Conservation (phyloP, 2,113 vertebrate genomes). For the Notothenia rossii region DNA sequence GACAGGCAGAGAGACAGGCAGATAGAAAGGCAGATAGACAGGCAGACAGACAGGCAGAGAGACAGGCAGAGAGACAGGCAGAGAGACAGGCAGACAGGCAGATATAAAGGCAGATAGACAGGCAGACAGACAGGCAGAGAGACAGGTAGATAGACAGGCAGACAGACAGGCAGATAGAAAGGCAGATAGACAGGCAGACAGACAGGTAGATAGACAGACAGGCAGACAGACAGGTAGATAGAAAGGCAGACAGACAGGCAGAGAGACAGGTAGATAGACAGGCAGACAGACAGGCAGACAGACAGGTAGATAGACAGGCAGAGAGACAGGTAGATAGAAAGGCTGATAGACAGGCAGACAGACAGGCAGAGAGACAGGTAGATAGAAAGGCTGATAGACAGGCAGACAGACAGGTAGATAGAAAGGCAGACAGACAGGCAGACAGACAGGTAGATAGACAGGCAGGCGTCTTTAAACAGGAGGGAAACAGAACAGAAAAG, state of each 20-base stretch:
- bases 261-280: slow-evolving; percentile 16
- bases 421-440: not conserved
- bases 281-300: no score
- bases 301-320: no score
- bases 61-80: not conserved
- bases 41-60: no score
- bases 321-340: no score
- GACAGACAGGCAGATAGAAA: not conserved
- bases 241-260: not conserved
- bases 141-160: no score
- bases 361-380: not conserved
- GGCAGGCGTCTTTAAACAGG: slow-evolving; percentile 12
- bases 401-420: no score
- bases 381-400: no score
- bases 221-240: no score
- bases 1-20: no score
- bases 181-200: slow-evolving; percentile 5
- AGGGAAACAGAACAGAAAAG: not conserved
- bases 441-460: slow-evolving; percentile 6
- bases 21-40: not conserved
- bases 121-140: no score
- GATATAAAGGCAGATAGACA: slow-evolving; percentile 2
- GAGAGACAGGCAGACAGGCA: slow-evolving; percentile 8
- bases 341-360: slow-evolving; percentile 10
- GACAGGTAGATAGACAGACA: not conserved